A percentile compares a stretch with the other conserved stretches of the same genome.
phyloP scores from a whole-genome alignment of 2,888 invertebrate species.

The Polymixis lichenea region DNA sequence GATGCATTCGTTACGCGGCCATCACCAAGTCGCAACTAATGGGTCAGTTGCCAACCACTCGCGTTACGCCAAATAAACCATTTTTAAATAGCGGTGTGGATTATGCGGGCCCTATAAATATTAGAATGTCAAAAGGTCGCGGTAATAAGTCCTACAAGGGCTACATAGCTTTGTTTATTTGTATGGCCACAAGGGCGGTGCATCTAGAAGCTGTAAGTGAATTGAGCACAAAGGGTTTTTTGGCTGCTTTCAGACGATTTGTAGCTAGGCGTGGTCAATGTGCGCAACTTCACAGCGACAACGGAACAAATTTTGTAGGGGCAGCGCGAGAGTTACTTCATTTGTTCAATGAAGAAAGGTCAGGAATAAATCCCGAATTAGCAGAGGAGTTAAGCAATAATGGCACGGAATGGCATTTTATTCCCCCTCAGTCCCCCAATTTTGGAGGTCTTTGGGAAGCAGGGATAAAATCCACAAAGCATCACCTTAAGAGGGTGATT shows the following conservation, averaged over 20 bases:
- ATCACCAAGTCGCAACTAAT: too few relatives aligned
- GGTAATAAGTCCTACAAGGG: too few relatives aligned
- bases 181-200: background rate
- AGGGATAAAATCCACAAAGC: background rate
- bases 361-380: too few relatives aligned
- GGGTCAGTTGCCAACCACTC: too few relatives aligned
- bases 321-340: too few relatives aligned
- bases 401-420: too few relatives aligned
- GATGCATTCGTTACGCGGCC: too few relatives aligned
- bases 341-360: too few relatives aligned
- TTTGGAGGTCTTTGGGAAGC: too few relatives aligned
- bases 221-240: background rate
- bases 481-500: slow-evolving; percentile 7
- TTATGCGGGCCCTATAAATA: background rate
- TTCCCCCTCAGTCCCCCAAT: too few relatives aligned
- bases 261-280: background rate
- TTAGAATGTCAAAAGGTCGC: slow-evolving; percentile 1
- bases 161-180: background rate
- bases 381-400: too few relatives aligned
- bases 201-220: background rate
- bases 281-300: background rate
- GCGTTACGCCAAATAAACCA: background rate
- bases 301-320: background rate
- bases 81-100: slow-evolving; percentile 1
- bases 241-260: background rate